Evolutionary conservation across 2,888 invertebrate species (phyloP), one percentile per base, ranked within the genome.

Genomic region (Drosophila recens): DNA sequence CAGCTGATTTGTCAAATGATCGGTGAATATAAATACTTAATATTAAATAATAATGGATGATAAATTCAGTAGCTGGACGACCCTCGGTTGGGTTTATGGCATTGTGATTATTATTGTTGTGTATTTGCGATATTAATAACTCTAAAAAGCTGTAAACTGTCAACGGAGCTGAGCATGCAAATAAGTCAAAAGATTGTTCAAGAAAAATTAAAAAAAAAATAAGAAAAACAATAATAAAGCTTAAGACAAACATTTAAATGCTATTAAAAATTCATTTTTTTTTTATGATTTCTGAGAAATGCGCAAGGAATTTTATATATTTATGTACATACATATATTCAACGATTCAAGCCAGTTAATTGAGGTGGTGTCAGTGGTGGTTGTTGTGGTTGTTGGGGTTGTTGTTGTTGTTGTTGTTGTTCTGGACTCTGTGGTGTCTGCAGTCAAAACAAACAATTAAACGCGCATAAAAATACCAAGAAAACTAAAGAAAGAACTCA

Each of bases 371-470:
- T 36, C 11, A 30, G 23, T 17, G 20, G 46, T 30, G 15, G 48
- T 17, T 11, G 11, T 13, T 13, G 15, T 11, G 48, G 43, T 54
- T 51, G 23, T 51, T 51, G 17, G 15, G 10, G 36, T 11, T 49
- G 15, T 15, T 40, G 67, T 30, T 11, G 43, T 51, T 51, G 17
- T 20, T 13, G 36, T 11, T 49, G 15, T 15, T 40, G 67, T 30
- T 11, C 49, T 20, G 17, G n/a, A n/a, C 20, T 23, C 17, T 42
- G 36, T 27, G 43, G 62, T 36, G 56, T 33, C 8, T 40, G 49
- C 75, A 68, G 79, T 79, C 84, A 77, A 74, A 81, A 77, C 69
- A 83, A 83, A 83, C 81, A 83, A 80, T 78, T 67, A 67, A 72
- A 68, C 30, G 58, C 11, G 38, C 52, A 46, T 59, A 51, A 64